Conservation (phyloP, 2,888 invertebrate species). For the Sylvicola cinctus region DNA sequence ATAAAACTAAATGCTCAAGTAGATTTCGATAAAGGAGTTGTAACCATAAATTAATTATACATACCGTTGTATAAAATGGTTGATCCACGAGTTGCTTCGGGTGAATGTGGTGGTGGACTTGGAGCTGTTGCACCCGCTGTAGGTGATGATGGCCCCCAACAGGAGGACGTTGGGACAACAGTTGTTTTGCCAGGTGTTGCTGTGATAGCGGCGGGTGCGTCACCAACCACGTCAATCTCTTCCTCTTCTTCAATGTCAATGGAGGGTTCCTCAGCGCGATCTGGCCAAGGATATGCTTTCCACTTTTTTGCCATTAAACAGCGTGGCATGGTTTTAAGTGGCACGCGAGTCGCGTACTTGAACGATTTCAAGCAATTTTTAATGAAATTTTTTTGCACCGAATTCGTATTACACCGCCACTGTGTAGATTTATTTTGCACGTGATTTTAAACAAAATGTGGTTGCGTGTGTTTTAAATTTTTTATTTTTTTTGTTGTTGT, state of each 20-base stretch:
- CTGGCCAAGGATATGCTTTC: slow-evolving; percentile 69
- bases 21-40: too few species aligned
- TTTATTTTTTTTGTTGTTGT: too few species aligned
- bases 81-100: slow-evolving; percentile 39
- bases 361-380: not conserved
- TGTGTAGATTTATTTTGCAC: too few species aligned
- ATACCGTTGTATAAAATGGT: slow-evolving; percentile 61
- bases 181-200: slow-evolving; percentile 13
- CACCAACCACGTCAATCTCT: slow-evolving; percentile 76
- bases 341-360: not conserved
- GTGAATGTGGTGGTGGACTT: slow-evolving; percentile 46
- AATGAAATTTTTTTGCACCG: not conserved
- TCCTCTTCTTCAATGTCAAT: slow-evolving; percentile 43
- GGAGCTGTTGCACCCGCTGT: slow-evolving; percentile 57
- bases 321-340: slow-evolving; percentile 53
- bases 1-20: too few species aligned
- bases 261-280: slow-evolving; percentile 26
- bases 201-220: slow-evolving; percentile 22
- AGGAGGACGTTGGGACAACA: slow-evolving; percentile 26
- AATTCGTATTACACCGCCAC: too few species aligned
- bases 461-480: not conserved
- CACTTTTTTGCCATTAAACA: slow-evolving; percentile 93
- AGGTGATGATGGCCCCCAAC: slow-evolving; percentile 55
- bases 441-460: too few species aligned
- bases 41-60: slow-evolving; percentile 12